These are phyloP conservation scores for Drosophila erecta DNA, from an alignment of 1,140 invertebrate species.

Conservation along the genomic window DNA sequence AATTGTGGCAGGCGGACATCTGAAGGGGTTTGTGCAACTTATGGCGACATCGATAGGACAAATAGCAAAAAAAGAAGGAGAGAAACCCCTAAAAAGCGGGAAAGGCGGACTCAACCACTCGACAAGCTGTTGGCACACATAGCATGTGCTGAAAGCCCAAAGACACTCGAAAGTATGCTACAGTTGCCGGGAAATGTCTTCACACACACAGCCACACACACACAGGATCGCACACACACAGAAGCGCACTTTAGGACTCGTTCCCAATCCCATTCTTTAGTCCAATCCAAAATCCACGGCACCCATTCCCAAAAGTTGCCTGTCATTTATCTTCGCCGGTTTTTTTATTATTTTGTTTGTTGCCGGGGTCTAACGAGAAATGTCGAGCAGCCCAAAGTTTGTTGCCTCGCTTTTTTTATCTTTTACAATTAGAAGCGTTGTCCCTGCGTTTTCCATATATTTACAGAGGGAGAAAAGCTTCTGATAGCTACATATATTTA, in stretches of 20 bases:
- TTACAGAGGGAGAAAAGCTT: conserved; percentile 4
- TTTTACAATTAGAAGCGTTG: conserved; percentile 76
- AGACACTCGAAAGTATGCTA: conserved; percentile 81
- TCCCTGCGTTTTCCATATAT: conserved; percentile 50
- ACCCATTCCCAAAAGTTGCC: conserved; percentile 44
- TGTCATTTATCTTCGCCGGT: conserved; percentile 71
- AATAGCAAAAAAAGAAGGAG: conserved; percentile 41
- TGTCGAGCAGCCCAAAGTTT: conserved; percentile 57
- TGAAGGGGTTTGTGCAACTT: conserved; percentile 73
- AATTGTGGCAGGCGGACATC: conserved; percentile 50
- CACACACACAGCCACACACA: conserved; percentile 14
- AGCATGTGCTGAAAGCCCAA: conserved; percentile 66
- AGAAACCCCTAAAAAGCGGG: conserved; percentile 17
- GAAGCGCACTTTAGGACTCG: neutral
- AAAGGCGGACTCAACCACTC: conserved; percentile 45
- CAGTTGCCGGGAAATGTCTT: conserved; percentile 67
- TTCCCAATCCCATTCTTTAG: conserved; percentile 21
- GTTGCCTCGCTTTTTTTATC: conserved; percentile 65
- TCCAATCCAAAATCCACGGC: conserved; percentile 36
- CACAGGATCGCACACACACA: conserved; percentile 6
- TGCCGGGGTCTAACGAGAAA: conserved; percentile 55
- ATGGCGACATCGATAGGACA: conserved; percentile 81
- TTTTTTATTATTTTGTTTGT: conserved; percentile 47
- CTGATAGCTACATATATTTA: neutral
- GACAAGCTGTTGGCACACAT: conserved; percentile 81